These are phyloP conservation scores for Brachionichthys hirsutus DNA, from an alignment of 2,113 vertebrate species.

Conservation along the genomic window DNA sequence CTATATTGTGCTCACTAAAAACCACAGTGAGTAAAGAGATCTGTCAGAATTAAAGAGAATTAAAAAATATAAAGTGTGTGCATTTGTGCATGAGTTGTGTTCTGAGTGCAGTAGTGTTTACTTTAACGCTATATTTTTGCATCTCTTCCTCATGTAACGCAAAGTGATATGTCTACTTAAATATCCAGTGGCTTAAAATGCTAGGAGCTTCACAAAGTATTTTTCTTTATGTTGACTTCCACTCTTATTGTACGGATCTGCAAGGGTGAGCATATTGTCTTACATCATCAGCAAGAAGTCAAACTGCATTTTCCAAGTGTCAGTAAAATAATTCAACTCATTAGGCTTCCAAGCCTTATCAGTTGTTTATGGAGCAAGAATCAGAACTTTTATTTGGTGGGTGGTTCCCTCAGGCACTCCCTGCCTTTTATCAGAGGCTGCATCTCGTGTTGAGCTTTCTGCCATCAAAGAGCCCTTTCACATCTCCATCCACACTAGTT, in stretches of 20 bases:
- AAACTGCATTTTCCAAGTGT: slow-evolving; percentile 61
- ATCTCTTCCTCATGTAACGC: slow-evolving; percentile 15
- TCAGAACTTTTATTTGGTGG: slow-evolving; percentile 65
- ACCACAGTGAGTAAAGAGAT: slow-evolving; percentile 14
- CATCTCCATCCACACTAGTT: slow-evolving; percentile 65
- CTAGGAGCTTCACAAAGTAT: slow-evolving; percentile 34
- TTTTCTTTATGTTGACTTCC: slow-evolving; percentile 24
- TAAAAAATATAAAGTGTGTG: slow-evolving; percentile 17
- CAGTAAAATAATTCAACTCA: slow-evolving; percentile 71
- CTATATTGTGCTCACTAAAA: slow-evolving; percentile 16
- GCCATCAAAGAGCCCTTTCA: slow-evolving; percentile 71
- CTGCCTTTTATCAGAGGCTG: slow-evolving; percentile 56
- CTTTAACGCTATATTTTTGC: slow-evolving; percentile 10
- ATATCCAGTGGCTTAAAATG: slow-evolving; percentile 1
- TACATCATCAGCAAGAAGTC: slow-evolving; percentile 60
- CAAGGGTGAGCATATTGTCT: slow-evolving; percentile 41
- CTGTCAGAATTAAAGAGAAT: slow-evolving; percentile 7
- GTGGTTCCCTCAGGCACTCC: slow-evolving; percentile 62
- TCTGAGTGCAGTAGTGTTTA: slow-evolving; percentile 2
- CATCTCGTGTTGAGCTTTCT: slow-evolving; percentile 69
- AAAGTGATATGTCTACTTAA: too few species aligned
- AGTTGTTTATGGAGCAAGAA: slow-evolving; percentile 69
- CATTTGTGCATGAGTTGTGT: slow-evolving; percentile 9
- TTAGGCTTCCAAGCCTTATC: slow-evolving; percentile 69
- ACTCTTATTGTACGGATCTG: slow-evolving; percentile 43